phyloP scores from a whole-genome alignment of 2,113 vertebrate genomes.

The Corythaeola cristata region DNA sequence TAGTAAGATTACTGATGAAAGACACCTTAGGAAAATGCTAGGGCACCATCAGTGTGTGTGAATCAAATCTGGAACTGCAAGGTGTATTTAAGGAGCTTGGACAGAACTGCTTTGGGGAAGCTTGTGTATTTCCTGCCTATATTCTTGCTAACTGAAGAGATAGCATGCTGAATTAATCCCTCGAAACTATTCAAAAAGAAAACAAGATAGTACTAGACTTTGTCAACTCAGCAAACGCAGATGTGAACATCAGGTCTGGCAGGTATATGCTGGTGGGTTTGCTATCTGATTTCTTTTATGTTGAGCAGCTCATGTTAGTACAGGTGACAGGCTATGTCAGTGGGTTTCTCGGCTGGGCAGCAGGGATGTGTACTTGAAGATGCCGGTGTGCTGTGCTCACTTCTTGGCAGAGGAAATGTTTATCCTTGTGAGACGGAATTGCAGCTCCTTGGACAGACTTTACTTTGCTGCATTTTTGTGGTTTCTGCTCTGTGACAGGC shows the following conservation, averaged over 20 bases:
- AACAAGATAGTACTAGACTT: background rate
- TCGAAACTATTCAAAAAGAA: slow-evolving; percentile 12
- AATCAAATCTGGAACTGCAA: background rate
- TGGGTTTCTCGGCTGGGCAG: slow-evolving; percentile 27
- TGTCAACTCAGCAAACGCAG: background rate
- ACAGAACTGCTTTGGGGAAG: background rate
- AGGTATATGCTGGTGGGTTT: background rate
- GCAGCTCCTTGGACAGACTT: slow-evolving; percentile 87
- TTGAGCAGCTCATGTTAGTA: background rate
- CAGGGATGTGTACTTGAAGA: slow-evolving; percentile 50
- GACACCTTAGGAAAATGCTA: background rate
- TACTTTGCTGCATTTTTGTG: slow-evolving; percentile 92
- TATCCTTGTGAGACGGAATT: slow-evolving; percentile 88
- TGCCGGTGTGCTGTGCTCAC: slow-evolving; percentile 69
- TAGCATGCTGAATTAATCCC: background rate
- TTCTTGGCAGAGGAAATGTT: slow-evolving; percentile 84
- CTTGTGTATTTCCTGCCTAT: slow-evolving; percentile 1
- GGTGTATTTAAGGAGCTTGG: background rate
- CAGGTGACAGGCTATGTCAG: slow-evolving; percentile 13
- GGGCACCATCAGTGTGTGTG: background rate
- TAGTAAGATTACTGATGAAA: background rate
- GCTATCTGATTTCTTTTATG: background rate
- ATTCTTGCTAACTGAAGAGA: background rate
- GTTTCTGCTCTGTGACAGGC: slow-evolving; percentile 92
- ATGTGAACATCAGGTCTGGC: background rate